Conservation (phyloP, 2,888 invertebrate species). For the Melanotus villosus region DNA sequence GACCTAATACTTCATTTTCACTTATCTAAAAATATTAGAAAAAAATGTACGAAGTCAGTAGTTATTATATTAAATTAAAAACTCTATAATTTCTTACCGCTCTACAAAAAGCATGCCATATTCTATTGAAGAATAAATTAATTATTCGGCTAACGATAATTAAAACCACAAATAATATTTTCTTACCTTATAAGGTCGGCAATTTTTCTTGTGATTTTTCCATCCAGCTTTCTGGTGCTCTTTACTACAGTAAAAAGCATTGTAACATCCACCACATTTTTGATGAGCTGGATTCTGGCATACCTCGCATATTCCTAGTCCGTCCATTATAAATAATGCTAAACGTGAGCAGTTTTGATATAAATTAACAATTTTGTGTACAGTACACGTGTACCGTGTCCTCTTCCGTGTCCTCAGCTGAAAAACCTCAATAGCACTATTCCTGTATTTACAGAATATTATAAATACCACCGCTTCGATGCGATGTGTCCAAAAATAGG, state of each 20-base stretch:
- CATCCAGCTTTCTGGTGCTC: conserved; percentile 86
- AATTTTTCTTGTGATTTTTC: conserved; percentile 79
- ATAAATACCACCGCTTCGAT: not conserved
- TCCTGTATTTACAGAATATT: not conserved
- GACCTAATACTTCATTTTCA: conserved; percentile 74
- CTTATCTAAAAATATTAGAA: conserved; percentile 69
- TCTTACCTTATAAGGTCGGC: conserved; percentile 76
- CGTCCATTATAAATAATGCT: too few relatives aligned
- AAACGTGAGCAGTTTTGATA: too few relatives aligned
- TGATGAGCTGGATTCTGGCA: conserved; percentile 77
- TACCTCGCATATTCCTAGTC: conserved; percentile 71
- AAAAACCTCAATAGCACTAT: not conserved
- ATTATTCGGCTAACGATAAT: too few relatives aligned
- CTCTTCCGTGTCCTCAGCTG: not conserved
- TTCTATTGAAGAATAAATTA: too few relatives aligned
- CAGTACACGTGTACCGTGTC: not conserved
- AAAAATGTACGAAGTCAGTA: not conserved
- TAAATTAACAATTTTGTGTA: not conserved
- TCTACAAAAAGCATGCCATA: too few relatives aligned
- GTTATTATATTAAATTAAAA: not conserved
- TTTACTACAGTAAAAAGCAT: conserved; percentile 80
- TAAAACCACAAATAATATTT: too few relatives aligned
- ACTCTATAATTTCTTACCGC: too few relatives aligned
- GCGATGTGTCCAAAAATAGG: not conserved
- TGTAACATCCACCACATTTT: conserved; percentile 83